Percentiles rank a stretch among this genome's conserved stretches.
Evolutionary conservation across 2,113 vertebrate species (phyloP).

Genomic region (Calidris pugnax): DNA sequence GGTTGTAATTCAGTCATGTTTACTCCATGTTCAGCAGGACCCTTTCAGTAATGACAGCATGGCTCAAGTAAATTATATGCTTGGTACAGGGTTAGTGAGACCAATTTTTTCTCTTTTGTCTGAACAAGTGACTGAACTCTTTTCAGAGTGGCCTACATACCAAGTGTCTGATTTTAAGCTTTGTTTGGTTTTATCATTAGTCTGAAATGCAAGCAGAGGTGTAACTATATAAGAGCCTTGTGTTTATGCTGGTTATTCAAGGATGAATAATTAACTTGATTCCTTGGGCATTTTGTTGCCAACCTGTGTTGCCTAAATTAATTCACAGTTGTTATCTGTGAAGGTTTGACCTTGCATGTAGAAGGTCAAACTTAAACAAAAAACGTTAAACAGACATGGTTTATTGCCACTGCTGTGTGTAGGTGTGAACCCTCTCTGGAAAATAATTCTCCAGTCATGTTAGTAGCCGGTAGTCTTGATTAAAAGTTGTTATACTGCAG

Average conservation of each 20-base stretch:
- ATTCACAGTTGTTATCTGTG: not conserved
- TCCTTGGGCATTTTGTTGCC: not conserved
- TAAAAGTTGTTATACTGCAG: not conserved
- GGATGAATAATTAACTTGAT: not conserved
- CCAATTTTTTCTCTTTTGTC: not conserved
- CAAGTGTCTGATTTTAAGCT: not conserved
- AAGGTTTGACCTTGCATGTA: not conserved
- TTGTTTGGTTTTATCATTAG: not conserved
- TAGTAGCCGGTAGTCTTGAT: not conserved
- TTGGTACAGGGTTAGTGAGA: not conserved
- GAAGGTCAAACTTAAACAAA: not conserved
- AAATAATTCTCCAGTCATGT: not conserved
- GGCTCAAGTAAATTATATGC: not conserved
- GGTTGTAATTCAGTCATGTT: not conserved
- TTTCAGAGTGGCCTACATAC: not conserved
- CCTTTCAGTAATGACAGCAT: not conserved
- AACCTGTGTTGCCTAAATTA: not conserved
- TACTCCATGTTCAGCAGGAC: not conserved
- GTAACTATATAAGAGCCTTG: not conserved
- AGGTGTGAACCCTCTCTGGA: not conserved
- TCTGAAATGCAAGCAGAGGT: not conserved
- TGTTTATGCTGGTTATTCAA: not conserved
- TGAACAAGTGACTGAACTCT: fast-evolving
- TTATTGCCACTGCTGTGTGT: not conserved
- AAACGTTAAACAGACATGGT: not conserved